A percentile compares a stretch with the other conserved stretches of the same genome.
These are phyloP conservation scores for Bucco capensis DNA, from an alignment of 2,113 vertebrate species.

Conservation along the genomic window DNA sequence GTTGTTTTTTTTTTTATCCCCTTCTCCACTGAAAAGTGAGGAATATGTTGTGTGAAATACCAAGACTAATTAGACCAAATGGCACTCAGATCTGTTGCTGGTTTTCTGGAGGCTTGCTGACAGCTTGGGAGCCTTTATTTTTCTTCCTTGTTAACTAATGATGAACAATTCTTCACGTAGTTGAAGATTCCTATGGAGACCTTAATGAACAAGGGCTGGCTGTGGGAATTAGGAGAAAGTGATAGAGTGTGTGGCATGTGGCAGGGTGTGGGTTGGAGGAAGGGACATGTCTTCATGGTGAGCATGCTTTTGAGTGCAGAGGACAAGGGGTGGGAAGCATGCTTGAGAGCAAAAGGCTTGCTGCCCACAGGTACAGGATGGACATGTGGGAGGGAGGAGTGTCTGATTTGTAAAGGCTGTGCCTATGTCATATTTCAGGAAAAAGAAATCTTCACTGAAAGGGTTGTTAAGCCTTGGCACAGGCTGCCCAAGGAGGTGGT, in stretches of 20 bases:
- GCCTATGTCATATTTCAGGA: fast-evolving
- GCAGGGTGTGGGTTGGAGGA: not conserved
- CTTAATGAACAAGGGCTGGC: not conserved
- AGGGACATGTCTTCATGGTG: not conserved
- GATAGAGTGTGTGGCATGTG: not conserved
- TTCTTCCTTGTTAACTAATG: constrained; percentile 65
- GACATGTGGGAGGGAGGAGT: not conserved
- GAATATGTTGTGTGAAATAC: constrained; percentile 76
- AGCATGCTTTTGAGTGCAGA: not conserved
- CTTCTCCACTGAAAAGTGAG: constrained; percentile 40
- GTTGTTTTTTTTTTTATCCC: constrained; percentile 13
- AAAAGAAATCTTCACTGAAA: no score
- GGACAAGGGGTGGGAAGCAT: not conserved
- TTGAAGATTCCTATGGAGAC: not conserved
- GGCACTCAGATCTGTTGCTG: constrained; percentile 70
- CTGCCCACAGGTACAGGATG: not conserved
- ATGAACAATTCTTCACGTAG: not conserved
- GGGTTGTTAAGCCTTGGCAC: no score
- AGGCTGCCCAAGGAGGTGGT: no score
- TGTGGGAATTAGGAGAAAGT: not conserved
- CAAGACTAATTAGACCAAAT: constrained; percentile 79
- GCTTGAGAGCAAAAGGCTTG: not conserved
- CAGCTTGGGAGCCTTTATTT: constrained; percentile 54
- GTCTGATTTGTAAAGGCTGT: not conserved
- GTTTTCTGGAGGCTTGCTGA: constrained; percentile 65